These are phyloP conservation scores for Linyphia triangularis DNA, from an alignment of 2,888 invertebrate genomes.

Conservation along the genomic window DNA sequence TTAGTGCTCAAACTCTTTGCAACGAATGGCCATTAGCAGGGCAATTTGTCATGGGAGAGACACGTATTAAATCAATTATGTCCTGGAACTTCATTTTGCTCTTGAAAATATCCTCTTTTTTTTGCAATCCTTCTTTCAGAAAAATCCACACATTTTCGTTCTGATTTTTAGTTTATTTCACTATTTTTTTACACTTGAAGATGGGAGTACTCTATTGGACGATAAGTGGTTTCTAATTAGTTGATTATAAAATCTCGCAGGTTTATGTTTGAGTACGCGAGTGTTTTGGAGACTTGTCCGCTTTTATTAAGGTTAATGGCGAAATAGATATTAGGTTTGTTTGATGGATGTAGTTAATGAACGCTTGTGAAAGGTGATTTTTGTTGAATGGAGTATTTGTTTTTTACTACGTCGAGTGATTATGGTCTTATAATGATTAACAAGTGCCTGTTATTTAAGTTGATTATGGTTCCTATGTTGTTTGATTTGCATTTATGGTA, in stretches of 20 bases:
- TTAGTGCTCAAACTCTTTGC: conserved; percentile 7
- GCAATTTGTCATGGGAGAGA: conserved; percentile 50
- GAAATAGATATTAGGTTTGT: background rate
- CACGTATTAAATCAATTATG: conserved; percentile 62
- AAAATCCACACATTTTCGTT: background rate
- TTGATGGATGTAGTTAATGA: too few relatives aligned
- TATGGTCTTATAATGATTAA: too few relatives aligned
- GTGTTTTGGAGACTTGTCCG: background rate
- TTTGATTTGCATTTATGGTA: too few relatives aligned
- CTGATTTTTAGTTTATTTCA: too few relatives aligned
- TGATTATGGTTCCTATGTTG: too few relatives aligned
- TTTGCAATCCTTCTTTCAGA: background rate
- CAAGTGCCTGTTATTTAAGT: too few relatives aligned
- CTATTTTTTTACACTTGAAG: background rate
- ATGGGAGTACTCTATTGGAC: background rate
- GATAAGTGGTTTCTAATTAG: conserved; percentile 41
- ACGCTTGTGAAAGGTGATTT: too few relatives aligned
- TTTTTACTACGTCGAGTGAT: too few relatives aligned
- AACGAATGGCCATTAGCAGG: conserved; percentile 31
- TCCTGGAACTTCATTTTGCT: conserved; percentile 6
- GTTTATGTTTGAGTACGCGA: background rate
- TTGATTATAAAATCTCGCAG: background rate
- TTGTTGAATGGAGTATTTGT: too few relatives aligned
- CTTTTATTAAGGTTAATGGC: conserved; percentile 12
- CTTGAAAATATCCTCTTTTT: conserved; percentile 12